A percentile compares a stretch with the other conserved stretches of the same genome.
phyloP scores from a whole-genome alignment of 1,140 invertebrate species.

The Anastatus disparis region DNA sequence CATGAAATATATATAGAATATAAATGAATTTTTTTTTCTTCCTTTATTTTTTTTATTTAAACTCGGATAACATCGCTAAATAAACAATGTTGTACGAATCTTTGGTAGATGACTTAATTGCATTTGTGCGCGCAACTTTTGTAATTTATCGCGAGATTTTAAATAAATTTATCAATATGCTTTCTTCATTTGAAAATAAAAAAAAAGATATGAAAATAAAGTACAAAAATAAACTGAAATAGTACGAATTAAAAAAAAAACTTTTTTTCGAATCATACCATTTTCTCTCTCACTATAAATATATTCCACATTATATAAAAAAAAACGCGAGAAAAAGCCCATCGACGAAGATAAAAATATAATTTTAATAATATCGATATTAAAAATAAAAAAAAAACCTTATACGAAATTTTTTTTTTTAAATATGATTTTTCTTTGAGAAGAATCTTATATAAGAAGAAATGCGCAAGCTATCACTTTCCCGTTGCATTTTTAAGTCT shows the following conservation, averaged over 20 bases:
- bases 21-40: slow-evolving; percentile 28
- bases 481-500: background rate
- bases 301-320: background rate
- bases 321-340: too few species aligned
- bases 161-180: background rate
- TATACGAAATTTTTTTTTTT: too few species aligned
- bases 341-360: too few species aligned
- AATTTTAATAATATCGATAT: too few species aligned
- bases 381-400: too few species aligned
- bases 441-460: slow-evolving; percentile 21
- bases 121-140: slow-evolving; percentile 4
- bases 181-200: background rate
- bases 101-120: slow-evolving; percentile 39
- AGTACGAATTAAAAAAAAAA: too few species aligned
- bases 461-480: slow-evolving; percentile 27
- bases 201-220: too few species aligned
- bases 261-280: background rate
- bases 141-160: background rate
- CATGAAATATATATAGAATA: slow-evolving; percentile 38
- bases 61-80: slow-evolving; percentile 14
- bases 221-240: too few species aligned
- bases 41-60: background rate
- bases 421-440: too few species aligned
- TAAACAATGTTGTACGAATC: slow-evolving; percentile 38
- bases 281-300: background rate